Evolutionary conservation across 2,113 vertebrate genomes (phyloP).

Genomic region (Scolopax mira): DNA sequence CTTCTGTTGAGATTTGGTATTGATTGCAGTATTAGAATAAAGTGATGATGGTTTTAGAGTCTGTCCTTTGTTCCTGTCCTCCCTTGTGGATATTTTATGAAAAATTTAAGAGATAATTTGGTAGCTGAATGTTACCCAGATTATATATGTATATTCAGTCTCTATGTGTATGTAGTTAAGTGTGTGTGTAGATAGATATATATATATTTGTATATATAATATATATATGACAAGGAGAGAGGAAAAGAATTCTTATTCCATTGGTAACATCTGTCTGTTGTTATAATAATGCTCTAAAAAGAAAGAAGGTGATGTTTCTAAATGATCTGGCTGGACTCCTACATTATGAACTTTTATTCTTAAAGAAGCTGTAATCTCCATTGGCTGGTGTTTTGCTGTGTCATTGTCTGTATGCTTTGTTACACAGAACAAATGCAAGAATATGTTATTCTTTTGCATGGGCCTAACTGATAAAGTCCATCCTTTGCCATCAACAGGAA

Average conservation of each 20-base stretch:
- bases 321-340: background rate
- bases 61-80: background rate
- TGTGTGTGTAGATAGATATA: rapidly evolving
- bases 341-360: background rate
- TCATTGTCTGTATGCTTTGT: background rate
- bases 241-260: background rate
- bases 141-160: background rate
- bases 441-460: background rate
- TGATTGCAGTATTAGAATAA: background rate
- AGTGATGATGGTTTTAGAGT: background rate
- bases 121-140: background rate
- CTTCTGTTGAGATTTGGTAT: background rate
- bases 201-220: background rate
- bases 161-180: background rate
- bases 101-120: background rate
- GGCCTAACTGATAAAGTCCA: background rate
- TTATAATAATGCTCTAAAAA: background rate
- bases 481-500: constrained; percentile 21
- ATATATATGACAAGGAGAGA: background rate
- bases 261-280: background rate
- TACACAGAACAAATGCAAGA: background rate
- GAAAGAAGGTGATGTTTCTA: background rate
- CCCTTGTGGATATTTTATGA: background rate
- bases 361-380: background rate
- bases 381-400: background rate